phyloP scores from a whole-genome alignment of 2,888 invertebrate species.

The Melieria picta region DNA sequence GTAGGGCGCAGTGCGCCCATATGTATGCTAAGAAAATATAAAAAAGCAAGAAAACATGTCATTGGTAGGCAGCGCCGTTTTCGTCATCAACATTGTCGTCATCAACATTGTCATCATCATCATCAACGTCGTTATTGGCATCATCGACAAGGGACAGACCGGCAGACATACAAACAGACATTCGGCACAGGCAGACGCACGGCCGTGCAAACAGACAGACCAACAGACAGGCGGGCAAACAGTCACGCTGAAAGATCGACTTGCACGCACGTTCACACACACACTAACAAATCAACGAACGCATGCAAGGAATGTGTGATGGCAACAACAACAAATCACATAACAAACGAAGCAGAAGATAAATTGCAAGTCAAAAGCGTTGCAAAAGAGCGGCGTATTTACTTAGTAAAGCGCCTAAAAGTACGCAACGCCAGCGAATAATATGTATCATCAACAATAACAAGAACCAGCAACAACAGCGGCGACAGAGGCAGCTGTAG shows the following conservation, averaged over 20 bases:
- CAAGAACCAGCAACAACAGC: neutral
- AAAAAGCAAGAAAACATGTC: neutral
- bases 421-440: neutral
- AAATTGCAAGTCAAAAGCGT: conserved; percentile 22
- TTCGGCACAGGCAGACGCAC: neutral
- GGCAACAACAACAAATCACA: conserved; percentile 26
- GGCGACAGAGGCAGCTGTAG: neutral
- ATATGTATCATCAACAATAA: neutral
- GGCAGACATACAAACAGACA: too few relatives aligned
- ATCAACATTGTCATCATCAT: too few relatives aligned
- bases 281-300: neutral
- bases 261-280: conserved; percentile 1
- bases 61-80: too few relatives aligned
- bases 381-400: conserved; percentile 7
- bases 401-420: neutral
- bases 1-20: neutral
- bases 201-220: neutral
- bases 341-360: conserved; percentile 32
- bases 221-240: neutral
- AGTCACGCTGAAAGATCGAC: too few relatives aligned
- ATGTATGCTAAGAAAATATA: conserved; percentile 20
- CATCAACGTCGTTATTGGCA: too few relatives aligned
- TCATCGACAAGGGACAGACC: too few relatives aligned
- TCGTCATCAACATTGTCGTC: too few relatives aligned
- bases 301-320: too few relatives aligned